phyloP scores from a whole-genome alignment of 2,113 vertebrate genomes.

The Osmerus eperlanus region DNA sequence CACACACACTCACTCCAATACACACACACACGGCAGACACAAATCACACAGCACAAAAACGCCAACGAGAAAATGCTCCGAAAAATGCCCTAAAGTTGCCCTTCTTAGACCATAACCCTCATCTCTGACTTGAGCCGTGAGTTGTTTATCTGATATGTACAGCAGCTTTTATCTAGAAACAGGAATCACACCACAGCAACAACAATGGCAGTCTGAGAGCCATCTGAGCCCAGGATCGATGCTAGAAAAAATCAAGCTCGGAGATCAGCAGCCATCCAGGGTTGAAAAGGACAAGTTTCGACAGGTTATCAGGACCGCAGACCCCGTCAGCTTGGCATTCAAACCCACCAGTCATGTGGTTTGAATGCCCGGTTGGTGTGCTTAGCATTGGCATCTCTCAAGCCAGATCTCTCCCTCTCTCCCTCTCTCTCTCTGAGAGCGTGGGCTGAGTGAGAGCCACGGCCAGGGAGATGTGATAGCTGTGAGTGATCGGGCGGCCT shows the following conservation, averaged over 20 bases:
- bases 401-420: slow-evolving; percentile 22
- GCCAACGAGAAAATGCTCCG: not conserved
- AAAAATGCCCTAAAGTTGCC: slow-evolving; percentile 7
- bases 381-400: not conserved
- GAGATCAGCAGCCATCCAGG: slow-evolving; percentile 16
- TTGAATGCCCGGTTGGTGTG: too few species aligned
- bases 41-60: too few species aligned
- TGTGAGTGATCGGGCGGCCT: slow-evolving; percentile 28
- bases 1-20: slow-evolving; percentile 1
- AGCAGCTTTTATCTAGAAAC: slow-evolving; percentile 3
- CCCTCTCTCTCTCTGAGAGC: slow-evolving; percentile 16
- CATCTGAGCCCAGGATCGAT: slow-evolving; percentile 9
- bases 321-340: slow-evolving; percentile 41
- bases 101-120: not conserved
- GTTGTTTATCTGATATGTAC: not conserved
- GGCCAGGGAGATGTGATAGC: slow-evolving; percentile 17
- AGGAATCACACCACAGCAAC: slow-evolving; percentile 4
- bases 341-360: not conserved
- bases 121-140: too few species aligned
- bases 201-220: too few species aligned
- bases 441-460: not conserved
- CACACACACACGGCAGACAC: slow-evolving; percentile 11
- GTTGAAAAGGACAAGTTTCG: slow-evolving; percentile 4
- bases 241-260: slow-evolving; percentile 22
- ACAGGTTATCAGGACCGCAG: slow-evolving; percentile 9